Percentiles rank a stretch among this genome's conserved stretches.
phyloP scores from a whole-genome alignment of 2,888 invertebrate genomes.

The Cephus pulcher region DNA sequence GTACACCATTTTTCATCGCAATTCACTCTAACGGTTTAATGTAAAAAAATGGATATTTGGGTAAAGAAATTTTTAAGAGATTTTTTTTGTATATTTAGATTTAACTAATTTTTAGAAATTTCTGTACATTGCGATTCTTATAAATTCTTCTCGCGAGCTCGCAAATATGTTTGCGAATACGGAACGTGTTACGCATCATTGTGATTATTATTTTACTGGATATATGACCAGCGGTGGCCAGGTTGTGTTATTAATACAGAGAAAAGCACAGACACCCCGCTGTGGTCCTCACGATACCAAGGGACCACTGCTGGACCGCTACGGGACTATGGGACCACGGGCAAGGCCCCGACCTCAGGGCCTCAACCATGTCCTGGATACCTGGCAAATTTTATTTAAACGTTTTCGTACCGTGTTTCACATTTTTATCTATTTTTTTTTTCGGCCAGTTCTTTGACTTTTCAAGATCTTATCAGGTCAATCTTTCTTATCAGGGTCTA shows the following conservation, averaged over 20 bases:
- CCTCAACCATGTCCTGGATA: conserved; percentile 19
- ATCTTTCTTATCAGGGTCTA: neutral
- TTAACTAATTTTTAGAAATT: neutral
- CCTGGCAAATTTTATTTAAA: neutral
- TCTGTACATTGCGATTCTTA: neutral
- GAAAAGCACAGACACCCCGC: conserved; percentile 52
- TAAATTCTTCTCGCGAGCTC: neutral
- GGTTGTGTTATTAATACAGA: conserved; percentile 50
- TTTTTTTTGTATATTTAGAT: neutral
- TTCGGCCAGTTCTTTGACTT: neutral
- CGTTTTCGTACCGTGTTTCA: neutral
- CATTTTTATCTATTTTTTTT: neutral
- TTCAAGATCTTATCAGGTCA: conserved; percentile 5
- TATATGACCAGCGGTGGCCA: conserved; percentile 39
- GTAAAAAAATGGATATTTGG: too few species aligned
- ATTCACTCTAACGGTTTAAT: neutral
- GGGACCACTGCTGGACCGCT: neutral
- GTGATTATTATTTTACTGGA: conserved; percentile 52
- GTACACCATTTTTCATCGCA: neutral
- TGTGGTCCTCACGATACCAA: conserved; percentile 52
- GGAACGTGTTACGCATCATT: conserved; percentile 51
- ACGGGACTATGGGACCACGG: conserved; percentile 21
- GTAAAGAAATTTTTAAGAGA: neutral
- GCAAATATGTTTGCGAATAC: conserved; percentile 25
- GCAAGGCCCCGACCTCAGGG: conserved; percentile 50